phyloP scores from a whole-genome alignment of 1,140 invertebrate genomes.

The Bombus confusus region DNA sequence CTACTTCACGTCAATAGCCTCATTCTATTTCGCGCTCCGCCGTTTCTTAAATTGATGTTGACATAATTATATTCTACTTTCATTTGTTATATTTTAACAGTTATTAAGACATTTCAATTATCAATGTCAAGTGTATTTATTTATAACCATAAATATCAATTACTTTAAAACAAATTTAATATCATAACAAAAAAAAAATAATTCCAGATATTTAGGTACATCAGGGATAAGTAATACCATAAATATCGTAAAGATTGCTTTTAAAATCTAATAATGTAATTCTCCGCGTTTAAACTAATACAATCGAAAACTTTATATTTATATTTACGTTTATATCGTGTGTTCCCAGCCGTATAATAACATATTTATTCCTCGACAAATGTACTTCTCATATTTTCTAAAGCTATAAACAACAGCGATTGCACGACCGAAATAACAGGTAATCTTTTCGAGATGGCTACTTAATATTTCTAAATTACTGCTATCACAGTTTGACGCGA shows the following conservation, averaged over 20 bases:
- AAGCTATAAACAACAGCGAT: constrained; percentile 41
- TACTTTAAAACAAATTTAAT: too few relatives aligned
- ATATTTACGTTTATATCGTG: background rate
- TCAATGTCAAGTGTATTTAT: too few relatives aligned
- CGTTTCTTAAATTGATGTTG: background rate
- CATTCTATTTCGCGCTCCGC: background rate
- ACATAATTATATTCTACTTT: too few relatives aligned
- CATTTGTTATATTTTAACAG: too few relatives aligned
- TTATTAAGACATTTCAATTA: background rate
- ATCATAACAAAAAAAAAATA: too few relatives aligned
- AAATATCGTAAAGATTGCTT: too few relatives aligned
- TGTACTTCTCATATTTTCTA: constrained; percentile 34
- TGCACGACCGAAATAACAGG: background rate
- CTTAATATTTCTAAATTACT: constrained; percentile 54
- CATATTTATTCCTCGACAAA: background rate
- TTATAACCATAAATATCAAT: too few relatives aligned
- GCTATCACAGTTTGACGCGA: background rate
- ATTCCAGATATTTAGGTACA: too few relatives aligned
- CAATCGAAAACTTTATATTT: background rate
- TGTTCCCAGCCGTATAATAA: background rate
- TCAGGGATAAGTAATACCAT: too few relatives aligned
- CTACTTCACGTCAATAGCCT: too few relatives aligned
- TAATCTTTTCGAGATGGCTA: constrained; percentile 23
- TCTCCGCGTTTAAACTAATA: background rate
- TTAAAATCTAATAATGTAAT: too few relatives aligned